phyloP scores from a whole-genome alignment of 2,797 vertebrate species.

The Phataginus tetradactyla region DNA sequence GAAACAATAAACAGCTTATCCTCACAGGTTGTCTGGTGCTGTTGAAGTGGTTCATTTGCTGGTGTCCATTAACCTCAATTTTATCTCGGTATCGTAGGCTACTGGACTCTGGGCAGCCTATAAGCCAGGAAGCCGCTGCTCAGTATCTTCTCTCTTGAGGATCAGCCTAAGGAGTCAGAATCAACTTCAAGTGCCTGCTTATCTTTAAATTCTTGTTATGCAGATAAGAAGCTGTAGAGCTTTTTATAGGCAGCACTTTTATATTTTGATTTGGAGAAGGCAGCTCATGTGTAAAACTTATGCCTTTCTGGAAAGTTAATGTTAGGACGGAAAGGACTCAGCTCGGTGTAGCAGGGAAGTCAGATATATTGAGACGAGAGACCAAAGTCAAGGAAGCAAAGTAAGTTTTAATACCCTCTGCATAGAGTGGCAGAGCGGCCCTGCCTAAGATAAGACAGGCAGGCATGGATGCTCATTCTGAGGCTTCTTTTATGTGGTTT shows the following conservation, averaged over 20 bases:
- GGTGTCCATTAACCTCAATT: not conserved
- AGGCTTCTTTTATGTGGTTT: too few species aligned
- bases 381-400: too few species aligned
- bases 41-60: not conserved
- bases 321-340: too few species aligned
- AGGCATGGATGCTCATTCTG: too few species aligned
- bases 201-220: not conserved
- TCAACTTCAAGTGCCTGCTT: not conserved
- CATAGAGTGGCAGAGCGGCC: too few species aligned
- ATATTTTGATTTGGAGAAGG: not conserved
- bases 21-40: not conserved
- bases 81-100: not conserved
- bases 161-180: not conserved
- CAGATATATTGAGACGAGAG: too few species aligned
- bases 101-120: not conserved
- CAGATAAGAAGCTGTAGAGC: not conserved
- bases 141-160: not conserved
- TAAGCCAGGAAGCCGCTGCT: not conserved
- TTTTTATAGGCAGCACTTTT: not conserved
- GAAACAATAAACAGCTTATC: not conserved
- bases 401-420: too few species aligned
- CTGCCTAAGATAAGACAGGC: too few species aligned
- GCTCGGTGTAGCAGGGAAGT: too few species aligned
- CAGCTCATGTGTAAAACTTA: not conserved
- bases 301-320: not conserved